Base-by-base conservation (phyloP, 2,113 vertebrate species). In the Xiphias gladius region DNA sequence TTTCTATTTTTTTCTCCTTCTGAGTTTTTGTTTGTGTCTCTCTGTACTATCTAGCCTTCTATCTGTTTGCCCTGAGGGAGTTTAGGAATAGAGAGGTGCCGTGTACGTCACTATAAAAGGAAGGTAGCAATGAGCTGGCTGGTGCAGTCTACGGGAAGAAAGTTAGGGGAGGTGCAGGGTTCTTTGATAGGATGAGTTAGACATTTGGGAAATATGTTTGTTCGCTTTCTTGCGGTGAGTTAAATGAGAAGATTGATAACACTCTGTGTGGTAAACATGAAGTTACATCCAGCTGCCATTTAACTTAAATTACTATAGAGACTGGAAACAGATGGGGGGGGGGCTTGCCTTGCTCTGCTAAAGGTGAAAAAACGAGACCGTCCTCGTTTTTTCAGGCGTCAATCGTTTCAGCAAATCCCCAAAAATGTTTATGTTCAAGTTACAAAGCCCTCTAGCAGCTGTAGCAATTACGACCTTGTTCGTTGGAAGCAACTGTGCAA, bases 21-120 rank as follows among this genome's bases (percentile, higher is more conserved):
- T 65, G 35, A 43, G 41, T 71, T 48, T 73, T 16, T 59, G 62
- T 57, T 81, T 12, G 52, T 41, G 24, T 73, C 10, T 61, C 1
- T 35, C 37, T 32, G 24, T 54, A 2, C 6, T 59, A 61, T 84
- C 68, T 67, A 20, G 50, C 16, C 39, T 66, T 37, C 41, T 12
- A 35, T 79, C 64, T 43, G 4, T 83, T 83, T 28, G 50, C 58
- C 70, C 75, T 28, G 50, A 87, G 72, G 28, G 52, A 73, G 58
- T 75, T 64, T 10, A 50, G 73, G 73, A 85, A 69, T 61, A 50
- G 48, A 1, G n/a, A 43, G 20, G 74, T 2, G 24, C 83, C 79
- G 76, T 46, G 41, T 80, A 88, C 77, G 79, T 88, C 88, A 61
- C 91, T 93, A 92, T 93, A 93, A 92, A 93, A 90, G 91, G 93